A percentile compares a stretch with the other conserved stretches of the same genome.
These are phyloP conservation scores for Telmatochromis sp. DNA, from an alignment of 2,113 vertebrate species.

Conservation along the genomic window DNA sequence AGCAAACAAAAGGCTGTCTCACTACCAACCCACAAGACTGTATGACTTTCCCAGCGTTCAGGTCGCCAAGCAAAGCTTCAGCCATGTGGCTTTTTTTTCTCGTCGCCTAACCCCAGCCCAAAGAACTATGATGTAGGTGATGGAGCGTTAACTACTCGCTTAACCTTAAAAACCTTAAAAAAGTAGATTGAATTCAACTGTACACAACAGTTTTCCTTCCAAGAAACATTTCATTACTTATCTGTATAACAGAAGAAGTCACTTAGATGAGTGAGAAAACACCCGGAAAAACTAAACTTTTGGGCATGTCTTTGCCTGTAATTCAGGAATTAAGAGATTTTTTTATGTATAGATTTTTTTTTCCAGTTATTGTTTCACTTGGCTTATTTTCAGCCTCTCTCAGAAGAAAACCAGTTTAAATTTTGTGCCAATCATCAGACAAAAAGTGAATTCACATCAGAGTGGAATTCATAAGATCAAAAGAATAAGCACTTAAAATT, in stretches of 20 bases:
- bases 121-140: background rate
- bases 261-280: background rate
- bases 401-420: background rate
- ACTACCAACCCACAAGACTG: background rate
- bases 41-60: background rate
- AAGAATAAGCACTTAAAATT: background rate
- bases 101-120: background rate
- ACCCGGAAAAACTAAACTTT: rapidly evolving
- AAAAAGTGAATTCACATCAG: background rate
- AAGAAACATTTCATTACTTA: background rate
- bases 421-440: background rate
- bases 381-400: background rate
- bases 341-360: background rate
- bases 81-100: background rate
- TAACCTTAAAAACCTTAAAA: background rate
- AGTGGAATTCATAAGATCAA: background rate
- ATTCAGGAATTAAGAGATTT: background rate
- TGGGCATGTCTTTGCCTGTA: background rate
- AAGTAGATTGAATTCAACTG: background rate
- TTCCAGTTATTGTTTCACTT: background rate
- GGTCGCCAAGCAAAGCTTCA: background rate
- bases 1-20: background rate
- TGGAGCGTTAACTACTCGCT: background rate
- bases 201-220: background rate
- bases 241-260: background rate